phyloP scores from a whole-genome alignment of 2,797 vertebrate species.

The Pangasius sanitwongsei region DNA sequence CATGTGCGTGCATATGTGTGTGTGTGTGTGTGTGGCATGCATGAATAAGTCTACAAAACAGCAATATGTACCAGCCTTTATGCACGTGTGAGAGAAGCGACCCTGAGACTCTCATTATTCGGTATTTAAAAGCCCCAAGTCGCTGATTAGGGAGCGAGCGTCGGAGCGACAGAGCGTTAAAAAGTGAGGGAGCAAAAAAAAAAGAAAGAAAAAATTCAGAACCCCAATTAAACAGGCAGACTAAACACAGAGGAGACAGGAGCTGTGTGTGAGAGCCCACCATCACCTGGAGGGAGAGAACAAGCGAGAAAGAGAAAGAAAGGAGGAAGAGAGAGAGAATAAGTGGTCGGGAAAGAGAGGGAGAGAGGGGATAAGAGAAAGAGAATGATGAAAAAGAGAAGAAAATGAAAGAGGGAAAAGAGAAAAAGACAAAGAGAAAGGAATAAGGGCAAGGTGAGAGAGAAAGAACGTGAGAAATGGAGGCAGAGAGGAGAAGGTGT shows the following conservation, averaged over 20 bases:
- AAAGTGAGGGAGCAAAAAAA: neutral
- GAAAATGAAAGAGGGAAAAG: neutral
- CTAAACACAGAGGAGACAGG: neutral
- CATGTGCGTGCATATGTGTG: neutral
- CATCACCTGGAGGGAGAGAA: neutral
- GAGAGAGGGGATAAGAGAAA: slow-evolving; percentile 58
- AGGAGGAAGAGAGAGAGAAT: neutral
- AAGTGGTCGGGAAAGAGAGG: slow-evolving; percentile 49
- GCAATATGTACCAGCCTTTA: neutral
- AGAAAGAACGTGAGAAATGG: neutral
- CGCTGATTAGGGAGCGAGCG: neutral
- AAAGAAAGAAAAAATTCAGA: neutral
- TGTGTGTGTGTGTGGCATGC: neutral
- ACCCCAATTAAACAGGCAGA: slow-evolving; percentile 6
- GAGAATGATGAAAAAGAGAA: neutral
- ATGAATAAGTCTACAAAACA: slow-evolving; percentile 12
- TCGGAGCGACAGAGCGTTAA: neutral
- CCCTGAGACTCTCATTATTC: slow-evolving; percentile 1
- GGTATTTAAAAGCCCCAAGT: slow-evolving; percentile 18
- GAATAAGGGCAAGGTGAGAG: neutral
- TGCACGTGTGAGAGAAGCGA: neutral
- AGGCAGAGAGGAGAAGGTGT: neutral
- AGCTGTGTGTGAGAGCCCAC: slow-evolving; percentile 3
- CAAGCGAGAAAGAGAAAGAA: neutral
- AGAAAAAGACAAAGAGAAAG: neutral